These are phyloP conservation scores for Vanessa tameamea DNA, from an alignment of 1,140 invertebrate genomes.

Conservation along the genomic window DNA sequence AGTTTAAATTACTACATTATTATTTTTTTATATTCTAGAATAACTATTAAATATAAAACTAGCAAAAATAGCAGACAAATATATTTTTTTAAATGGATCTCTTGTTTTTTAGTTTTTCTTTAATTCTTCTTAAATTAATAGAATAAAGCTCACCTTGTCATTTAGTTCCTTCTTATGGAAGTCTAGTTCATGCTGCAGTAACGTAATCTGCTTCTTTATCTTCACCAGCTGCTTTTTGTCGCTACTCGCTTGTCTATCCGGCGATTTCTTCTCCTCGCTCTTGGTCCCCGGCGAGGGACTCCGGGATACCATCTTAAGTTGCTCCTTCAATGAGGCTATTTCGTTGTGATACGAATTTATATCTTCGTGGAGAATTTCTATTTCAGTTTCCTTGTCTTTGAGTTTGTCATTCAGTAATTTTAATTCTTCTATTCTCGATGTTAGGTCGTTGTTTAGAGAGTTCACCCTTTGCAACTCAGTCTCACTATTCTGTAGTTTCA, in stretches of 20 bases:
- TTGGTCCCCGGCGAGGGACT: slow-evolving; percentile 71
- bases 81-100: too few species aligned
- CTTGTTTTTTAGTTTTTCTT: background rate
- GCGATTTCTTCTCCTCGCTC: slow-evolving; percentile 52
- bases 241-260: slow-evolving; percentile 49
- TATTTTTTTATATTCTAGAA: too few species aligned
- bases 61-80: background rate
- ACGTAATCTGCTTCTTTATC: slow-evolving; percentile 81
- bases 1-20: too few species aligned
- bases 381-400: slow-evolving; percentile 77
- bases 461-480: slow-evolving; percentile 63
- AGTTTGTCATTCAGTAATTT: slow-evolving; percentile 65
- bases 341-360: slow-evolving; percentile 76
- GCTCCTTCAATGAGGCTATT: slow-evolving; percentile 67
- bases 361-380: slow-evolving; percentile 79
- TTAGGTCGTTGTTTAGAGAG: slow-evolving; percentile 61
- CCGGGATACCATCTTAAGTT: slow-evolving; percentile 65
- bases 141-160: slow-evolving; percentile 63
- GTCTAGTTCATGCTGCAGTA: slow-evolving; percentile 82
- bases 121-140: background rate
- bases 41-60: too few species aligned
- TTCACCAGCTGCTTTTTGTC: slow-evolving; percentile 69
- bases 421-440: slow-evolving; percentile 68
- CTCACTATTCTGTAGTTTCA: slow-evolving; percentile 68
- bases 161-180: slow-evolving; percentile 76